Evolutionary conservation across 2,888 invertebrate genomes (phyloP), one percentile per base, ranked within the genome.

Genomic region (Oscheius myriophilus): DNA sequence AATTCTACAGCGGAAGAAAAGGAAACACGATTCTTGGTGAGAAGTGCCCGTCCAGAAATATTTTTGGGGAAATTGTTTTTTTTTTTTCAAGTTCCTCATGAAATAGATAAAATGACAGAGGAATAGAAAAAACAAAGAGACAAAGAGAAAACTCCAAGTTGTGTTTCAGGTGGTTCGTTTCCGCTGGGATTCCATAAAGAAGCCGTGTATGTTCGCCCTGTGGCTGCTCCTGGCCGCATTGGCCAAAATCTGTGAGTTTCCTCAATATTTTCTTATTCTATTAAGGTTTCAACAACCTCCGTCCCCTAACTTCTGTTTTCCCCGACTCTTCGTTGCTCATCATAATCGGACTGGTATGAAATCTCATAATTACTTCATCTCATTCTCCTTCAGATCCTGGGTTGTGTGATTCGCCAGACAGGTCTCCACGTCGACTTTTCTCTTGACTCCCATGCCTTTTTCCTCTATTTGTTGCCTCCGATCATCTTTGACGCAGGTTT

Each of bases 281-380:
- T 69, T 42, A 65, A 77, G 77, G 73, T 21, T 81, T 81, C 72
- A 70, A 79, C 25, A 25, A 75, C 3, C 46, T 73, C 41, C 73
- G 70, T 39, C 72, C 70, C 11, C 52, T 78, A 0, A 72, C 73
- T 1, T 76, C 80, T 26, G 70, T 72, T 88, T 95, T 97, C 88
- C 98, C 98, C 4, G 97, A 98, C 89, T 95, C 95, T 61, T 96
- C 96, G 88, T 91, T 97, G 79, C 91, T 98, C 79, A 95, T 98
- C 87, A 92, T 94, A 72, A 93, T 97, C 64, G 97, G 97, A 52
- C 93, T 97, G 49, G 58, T 65, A 55, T 25, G 62, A 26, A n/a
- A 39, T 7, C 12, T 14, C 42, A 4, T 4, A 3, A 4, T 54
- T 3, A 26, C 18, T 42, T 25, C 11, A 9, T 3, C n/a, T 49